Conservation (phyloP, 1,140 invertebrate species). For the Ectropis grisescens region DNA sequence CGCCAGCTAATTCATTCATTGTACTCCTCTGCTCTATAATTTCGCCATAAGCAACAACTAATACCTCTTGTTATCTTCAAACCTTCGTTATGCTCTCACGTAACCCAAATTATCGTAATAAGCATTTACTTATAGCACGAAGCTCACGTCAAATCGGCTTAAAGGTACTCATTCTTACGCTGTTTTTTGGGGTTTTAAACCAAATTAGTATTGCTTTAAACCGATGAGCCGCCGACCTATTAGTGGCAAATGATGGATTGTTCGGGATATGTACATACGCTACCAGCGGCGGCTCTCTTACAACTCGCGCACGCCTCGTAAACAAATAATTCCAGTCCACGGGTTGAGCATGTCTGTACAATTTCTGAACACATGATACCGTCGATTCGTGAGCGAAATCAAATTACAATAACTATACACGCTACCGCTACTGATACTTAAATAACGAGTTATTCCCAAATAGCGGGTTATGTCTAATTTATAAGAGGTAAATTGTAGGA, state of each 20-base stretch:
- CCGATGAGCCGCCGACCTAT: constrained; percentile 40
- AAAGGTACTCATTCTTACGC: constrained; percentile 38
- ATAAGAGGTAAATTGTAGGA: constrained; percentile 52
- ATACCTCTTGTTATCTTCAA: constrained; percentile 21
- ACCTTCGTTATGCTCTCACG: constrained; percentile 1
- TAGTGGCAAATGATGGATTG: too few relatives aligned
- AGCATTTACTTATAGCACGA: constrained; percentile 56
- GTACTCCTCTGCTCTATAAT: constrained; percentile 16
- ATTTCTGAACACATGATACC: constrained; percentile 61
- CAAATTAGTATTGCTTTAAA: constrained; percentile 37
- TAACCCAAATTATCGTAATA: constrained; percentile 38
- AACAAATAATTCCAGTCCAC: too few relatives aligned
- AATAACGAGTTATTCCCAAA: constrained; percentile 58
- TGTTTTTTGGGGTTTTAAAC: constrained; percentile 35
- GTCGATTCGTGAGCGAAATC: constrained; percentile 55
- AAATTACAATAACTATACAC: constrained; percentile 62
- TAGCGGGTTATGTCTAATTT: constrained; percentile 62
- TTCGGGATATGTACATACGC: too few relatives aligned
- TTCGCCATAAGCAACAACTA: constrained; percentile 16
- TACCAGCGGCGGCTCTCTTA: too few relatives aligned
- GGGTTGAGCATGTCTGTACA: too few relatives aligned
- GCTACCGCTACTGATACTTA: constrained; percentile 53
- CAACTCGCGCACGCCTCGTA: too few relatives aligned
- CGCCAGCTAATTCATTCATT: constrained; percentile 6
- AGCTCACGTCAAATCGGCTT: constrained; percentile 45